Evolutionary conservation across 2,113 vertebrate species (phyloP).

Genomic region (Burhinus oedicnemus): DNA sequence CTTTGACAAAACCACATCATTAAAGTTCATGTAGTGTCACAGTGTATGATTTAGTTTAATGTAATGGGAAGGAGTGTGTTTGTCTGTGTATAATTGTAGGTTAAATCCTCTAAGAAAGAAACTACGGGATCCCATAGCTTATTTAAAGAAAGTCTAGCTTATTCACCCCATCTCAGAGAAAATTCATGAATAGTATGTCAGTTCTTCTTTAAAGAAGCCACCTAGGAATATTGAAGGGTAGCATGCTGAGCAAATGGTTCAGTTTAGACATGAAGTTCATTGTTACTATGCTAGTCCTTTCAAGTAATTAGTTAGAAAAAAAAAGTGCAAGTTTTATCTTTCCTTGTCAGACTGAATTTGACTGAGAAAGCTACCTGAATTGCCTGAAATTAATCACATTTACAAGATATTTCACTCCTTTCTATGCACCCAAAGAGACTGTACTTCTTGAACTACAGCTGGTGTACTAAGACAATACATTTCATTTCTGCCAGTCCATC

Average conservation of each 20-base stretch:
- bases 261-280: slow-evolving; percentile 3
- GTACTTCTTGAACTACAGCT: neutral
- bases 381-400: slow-evolving; percentile 9
- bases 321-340: neutral
- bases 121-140: neutral
- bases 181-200: slow-evolving; percentile 13
- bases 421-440: neutral
- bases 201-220: slow-evolving; percentile 28
- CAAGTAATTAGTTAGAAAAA: neutral
- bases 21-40: neutral
- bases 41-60: neutral
- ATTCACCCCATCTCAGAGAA: neutral
- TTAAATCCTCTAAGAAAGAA: slow-evolving; percentile 40
- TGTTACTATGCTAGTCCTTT: slow-evolving; percentile 4
- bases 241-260: slow-evolving; percentile 22
- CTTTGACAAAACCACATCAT: slow-evolving; percentile 13
- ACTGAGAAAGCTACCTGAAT: neutral
- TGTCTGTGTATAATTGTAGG: neutral
- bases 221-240: slow-evolving; percentile 19
- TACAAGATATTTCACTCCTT: neutral
- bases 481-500: neutral
- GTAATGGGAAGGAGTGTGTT: neutral
- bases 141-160: slow-evolving; percentile 18
- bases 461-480: neutral
- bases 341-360: neutral